A percentile compares a stretch with the other conserved stretches of the same genome.
Evolutionary conservation across 2,113 vertebrate genomes (phyloP).

Genomic region (Nestor notabilis): DNA sequence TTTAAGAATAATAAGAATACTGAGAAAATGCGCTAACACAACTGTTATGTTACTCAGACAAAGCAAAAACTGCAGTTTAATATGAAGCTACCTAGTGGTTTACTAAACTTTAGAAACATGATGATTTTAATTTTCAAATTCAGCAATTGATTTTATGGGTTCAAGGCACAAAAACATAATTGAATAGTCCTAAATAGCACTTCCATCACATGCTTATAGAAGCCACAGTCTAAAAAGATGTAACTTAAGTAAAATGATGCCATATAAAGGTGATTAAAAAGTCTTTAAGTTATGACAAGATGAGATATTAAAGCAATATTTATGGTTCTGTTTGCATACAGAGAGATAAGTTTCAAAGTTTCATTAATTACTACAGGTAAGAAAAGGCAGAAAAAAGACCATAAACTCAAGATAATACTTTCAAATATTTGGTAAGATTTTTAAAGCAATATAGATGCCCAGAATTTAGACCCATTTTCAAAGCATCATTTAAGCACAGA

Average conservation of each 20-base stretch:
- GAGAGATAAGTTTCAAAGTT: background rate
- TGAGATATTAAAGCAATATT: background rate
- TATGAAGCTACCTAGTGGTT: background rate
- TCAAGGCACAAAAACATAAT: background rate
- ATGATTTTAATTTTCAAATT: background rate
- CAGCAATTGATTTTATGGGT: background rate
- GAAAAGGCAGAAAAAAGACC: background rate
- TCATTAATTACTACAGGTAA: background rate
- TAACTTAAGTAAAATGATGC: background rate
- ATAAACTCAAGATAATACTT: background rate
- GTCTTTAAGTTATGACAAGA: background rate
- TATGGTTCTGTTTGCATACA: background rate
- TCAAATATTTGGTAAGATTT: background rate
- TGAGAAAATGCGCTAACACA: background rate
- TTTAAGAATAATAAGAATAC: background rate
- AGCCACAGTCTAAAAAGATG: background rate
- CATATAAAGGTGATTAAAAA: background rate
- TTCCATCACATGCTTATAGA: background rate
- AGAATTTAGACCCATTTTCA: background rate
- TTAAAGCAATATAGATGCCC: background rate
- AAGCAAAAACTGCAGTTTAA: background rate
- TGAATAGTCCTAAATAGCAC: background rate
- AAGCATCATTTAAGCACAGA: background rate
- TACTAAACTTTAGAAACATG: background rate
- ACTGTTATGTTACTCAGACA: background rate